Evolutionary conservation across 1,140 invertebrate species (phyloP).

Genomic region (Copidosoma floridanum): DNA sequence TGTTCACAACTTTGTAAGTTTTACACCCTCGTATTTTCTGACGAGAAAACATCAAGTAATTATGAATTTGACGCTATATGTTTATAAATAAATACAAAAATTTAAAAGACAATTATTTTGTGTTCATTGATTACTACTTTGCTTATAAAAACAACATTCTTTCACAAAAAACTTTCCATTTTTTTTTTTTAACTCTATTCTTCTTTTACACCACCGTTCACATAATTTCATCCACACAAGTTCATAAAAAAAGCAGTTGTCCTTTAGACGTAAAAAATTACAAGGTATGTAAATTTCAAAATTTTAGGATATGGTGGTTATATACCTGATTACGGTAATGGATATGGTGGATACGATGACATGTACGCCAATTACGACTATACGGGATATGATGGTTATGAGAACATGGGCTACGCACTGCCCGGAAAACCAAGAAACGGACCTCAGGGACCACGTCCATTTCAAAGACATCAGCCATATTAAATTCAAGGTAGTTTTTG

Average conservation of each 20-base stretch:
- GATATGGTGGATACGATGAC: conserved; percentile 53
- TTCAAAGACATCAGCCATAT: conserved; percentile 59
- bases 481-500: conserved; percentile 40
- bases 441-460: conserved; percentile 53
- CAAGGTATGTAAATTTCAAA: conserved; percentile 18
- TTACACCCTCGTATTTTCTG: too few relatives aligned
- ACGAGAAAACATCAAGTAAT: too few relatives aligned
- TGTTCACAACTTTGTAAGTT: conserved; percentile 8
- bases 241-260: too few relatives aligned
- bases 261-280: too few relatives aligned
- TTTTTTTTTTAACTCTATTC: neutral
- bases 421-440: conserved; percentile 51
- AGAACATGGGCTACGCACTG: conserved; percentile 49
- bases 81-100: conserved; percentile 29
- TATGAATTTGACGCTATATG: too few relatives aligned
- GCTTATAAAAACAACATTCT: neutral
- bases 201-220: too few relatives aligned
- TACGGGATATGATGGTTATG: conserved; percentile 48
- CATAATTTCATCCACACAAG: too few relatives aligned
- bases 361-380: conserved; percentile 52
- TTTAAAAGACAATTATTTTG: conserved; percentile 25
- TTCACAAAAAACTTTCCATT: neutral
- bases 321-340: conserved; percentile 52
- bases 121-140: conserved; percentile 22
- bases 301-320: conserved; percentile 46